Evolutionary conservation across 2,888 invertebrate genomes (phyloP).

Genomic region (Drosophila vallismaia): DNA sequence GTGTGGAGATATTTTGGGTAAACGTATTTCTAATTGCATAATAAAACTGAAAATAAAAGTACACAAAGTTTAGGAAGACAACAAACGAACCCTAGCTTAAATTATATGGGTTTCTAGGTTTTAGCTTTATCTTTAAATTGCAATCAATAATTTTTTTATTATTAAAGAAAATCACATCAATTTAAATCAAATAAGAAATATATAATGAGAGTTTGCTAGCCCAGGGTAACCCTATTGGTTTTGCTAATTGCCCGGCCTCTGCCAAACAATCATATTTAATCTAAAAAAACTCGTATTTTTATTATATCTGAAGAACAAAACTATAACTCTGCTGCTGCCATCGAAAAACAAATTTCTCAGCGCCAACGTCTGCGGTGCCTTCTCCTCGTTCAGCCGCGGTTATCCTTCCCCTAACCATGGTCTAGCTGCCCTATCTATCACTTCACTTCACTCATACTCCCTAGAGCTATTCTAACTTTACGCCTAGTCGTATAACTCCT

Average conservation of each 20-base stretch:
- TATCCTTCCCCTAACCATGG: background rate
- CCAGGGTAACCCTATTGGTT: constrained; percentile 1
- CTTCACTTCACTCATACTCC: constrained; percentile 3
- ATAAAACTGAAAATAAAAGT: constrained; percentile 73
- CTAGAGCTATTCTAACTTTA: constrained; percentile 22
- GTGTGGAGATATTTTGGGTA: constrained; percentile 57
- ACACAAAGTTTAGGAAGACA: constrained; percentile 74
- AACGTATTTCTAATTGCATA: constrained; percentile 41
- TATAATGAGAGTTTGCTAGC: constrained; percentile 47
- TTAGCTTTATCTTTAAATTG: constrained; percentile 52
- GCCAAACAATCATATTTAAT: constrained; percentile 11
- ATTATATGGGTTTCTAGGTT: constrained; percentile 40
- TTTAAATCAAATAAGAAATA: constrained; percentile 57
- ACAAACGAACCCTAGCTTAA: constrained; percentile 61
- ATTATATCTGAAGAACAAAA: constrained; percentile 25
- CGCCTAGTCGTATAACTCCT: constrained; percentile 44
- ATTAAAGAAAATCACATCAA: constrained; percentile 72
- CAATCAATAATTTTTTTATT: constrained; percentile 41
- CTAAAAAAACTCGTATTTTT: constrained; percentile 47
- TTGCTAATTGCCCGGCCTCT: constrained; percentile 1
- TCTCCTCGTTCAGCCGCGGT: background rate
- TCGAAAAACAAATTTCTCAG: constrained; percentile 46
- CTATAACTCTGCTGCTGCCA: constrained; percentile 64
- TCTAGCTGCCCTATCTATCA: constrained; percentile 37
- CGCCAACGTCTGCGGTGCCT: constrained; percentile 22